These are phyloP conservation scores for Mimas tiliae DNA, from an alignment of 2,888 invertebrate species.

Conservation along the genomic window DNA sequence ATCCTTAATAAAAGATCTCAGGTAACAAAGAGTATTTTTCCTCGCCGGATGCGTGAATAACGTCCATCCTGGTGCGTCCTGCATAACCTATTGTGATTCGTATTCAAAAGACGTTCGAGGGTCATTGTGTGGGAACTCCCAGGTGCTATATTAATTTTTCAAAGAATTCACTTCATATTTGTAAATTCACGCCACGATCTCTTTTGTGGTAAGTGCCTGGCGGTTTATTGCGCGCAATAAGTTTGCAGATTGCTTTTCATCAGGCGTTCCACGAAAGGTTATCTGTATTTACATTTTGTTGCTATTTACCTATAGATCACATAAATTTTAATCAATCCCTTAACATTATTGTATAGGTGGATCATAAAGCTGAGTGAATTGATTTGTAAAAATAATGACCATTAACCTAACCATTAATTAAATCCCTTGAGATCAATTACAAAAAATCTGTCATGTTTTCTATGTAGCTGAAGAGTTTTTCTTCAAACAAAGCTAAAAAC, in stretches of 20 bases:
- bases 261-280: not conserved
- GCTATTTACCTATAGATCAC: not conserved
- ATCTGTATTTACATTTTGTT: slow-evolving; percentile 1
- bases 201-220: slow-evolving; percentile 32
- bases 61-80: slow-evolving; percentile 36
- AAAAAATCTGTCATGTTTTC: no score
- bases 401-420: no score
- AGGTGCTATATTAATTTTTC: slow-evolving; percentile 34
- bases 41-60: slow-evolving; percentile 41
- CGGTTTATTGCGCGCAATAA: slow-evolving; percentile 35
- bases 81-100: slow-evolving; percentile 27
- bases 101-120: slow-evolving; percentile 35
- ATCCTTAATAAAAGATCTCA: slow-evolving; percentile 3
- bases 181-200: slow-evolving; percentile 34
- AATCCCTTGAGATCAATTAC: no score
- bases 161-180: slow-evolving; percentile 32
- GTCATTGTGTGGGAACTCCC: slow-evolving; percentile 34
- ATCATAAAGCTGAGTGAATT: no score
- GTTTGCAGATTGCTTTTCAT: slow-evolving; percentile 3
- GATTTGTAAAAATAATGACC: no score
- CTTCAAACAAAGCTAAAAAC: no score
- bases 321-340: no score
- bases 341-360: no score
- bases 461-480: no score
- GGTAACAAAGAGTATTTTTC: slow-evolving; percentile 23